Base-by-base conservation (phyloP, 2,797 vertebrate genomes). In the Sebastolobus alascanus region DNA sequence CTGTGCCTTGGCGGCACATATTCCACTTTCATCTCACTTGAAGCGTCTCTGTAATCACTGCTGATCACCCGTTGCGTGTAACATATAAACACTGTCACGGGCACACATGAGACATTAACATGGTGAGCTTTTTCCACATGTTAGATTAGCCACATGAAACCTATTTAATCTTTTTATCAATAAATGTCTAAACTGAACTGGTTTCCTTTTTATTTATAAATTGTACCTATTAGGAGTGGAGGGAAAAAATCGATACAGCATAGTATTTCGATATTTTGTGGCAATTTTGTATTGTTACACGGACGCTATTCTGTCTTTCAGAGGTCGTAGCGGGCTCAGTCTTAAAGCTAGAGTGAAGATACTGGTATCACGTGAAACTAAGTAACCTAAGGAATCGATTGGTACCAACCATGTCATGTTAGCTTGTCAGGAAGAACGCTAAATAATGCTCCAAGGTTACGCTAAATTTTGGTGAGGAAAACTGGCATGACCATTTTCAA, bases 21-120 rank as follows among this genome's bases (percentile, higher is more conserved):
- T 61, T 80, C 79, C 80, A 61, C 88, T 94, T 92, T 91, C 77
- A 91, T 92, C 90, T 90, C 56, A n/a, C 54, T 81, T 80, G 50
- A 75, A 75, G 50, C 20, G 12, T 61, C 66, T 85, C 82, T 85
- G 75, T 86, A 90, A 86, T 90, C 84, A 70, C 73, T 27, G 77
- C 75, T 64, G 65, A 80, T 90, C 65, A 73, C 60, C 64, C 7
- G 11, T 40, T 33, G 68, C 13, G 14, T 78, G 38, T 72, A 71
- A 73, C 78, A 61, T 80, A 25, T 55, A 56, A 68, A 52, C 27
- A 27, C 37, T 16, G 25, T 46, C 43, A 52, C 13, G 38, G 46
- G 50, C 46, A 14, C 10, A 0, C 20, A n/a, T 25, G 40, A 61
- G n/a, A 76, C 67, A 35, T 54, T 46, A 58, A 40, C 64, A 37